Percentiles rank a stretch among this genome's conserved stretches.
phyloP scores from a whole-genome alignment of 2,113 vertebrate species.

The Anhinga anhinga region DNA sequence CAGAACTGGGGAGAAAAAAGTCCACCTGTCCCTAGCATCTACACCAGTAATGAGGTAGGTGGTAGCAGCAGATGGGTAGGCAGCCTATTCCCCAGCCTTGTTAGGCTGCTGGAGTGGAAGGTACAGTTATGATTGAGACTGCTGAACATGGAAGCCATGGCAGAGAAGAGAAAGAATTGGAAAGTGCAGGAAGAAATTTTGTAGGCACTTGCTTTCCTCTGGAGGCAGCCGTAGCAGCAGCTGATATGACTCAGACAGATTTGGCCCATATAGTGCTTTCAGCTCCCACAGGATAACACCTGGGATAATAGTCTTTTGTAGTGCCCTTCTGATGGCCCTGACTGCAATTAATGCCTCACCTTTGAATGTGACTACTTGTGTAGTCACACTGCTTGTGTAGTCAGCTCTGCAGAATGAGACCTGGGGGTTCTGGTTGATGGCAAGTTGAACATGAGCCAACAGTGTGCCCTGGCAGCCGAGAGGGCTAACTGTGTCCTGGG shows the following conservation, averaged over 20 bases:
- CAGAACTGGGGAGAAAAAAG: not conserved
- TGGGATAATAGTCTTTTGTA: not conserved
- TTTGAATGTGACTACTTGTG: not conserved
- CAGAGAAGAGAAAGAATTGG: not conserved
- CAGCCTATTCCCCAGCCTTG: not conserved
- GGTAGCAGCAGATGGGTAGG: not conserved
- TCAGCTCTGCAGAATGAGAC: too few relatives aligned
- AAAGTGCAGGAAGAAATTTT: not conserved
- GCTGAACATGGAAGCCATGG: not conserved
- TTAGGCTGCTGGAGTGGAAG: not conserved
- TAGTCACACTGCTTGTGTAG: not conserved
- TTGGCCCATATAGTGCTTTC: not conserved
- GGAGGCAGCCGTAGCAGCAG: not conserved
- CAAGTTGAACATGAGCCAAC: too few relatives aligned
- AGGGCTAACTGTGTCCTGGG: too few relatives aligned
- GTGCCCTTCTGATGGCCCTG: not conserved
- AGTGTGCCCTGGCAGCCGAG: too few relatives aligned
- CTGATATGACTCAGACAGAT: not conserved
- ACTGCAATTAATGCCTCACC: not conserved
- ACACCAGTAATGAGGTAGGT: not conserved
- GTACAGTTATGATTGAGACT: not conserved
- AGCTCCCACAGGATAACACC: not conserved
- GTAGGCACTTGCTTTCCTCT: not conserved
- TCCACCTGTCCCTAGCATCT: not conserved
- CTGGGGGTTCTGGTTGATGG: too few relatives aligned